Base-by-base conservation (phyloP, 2,113 vertebrate species). In the Vulpes vulpes region DNA sequence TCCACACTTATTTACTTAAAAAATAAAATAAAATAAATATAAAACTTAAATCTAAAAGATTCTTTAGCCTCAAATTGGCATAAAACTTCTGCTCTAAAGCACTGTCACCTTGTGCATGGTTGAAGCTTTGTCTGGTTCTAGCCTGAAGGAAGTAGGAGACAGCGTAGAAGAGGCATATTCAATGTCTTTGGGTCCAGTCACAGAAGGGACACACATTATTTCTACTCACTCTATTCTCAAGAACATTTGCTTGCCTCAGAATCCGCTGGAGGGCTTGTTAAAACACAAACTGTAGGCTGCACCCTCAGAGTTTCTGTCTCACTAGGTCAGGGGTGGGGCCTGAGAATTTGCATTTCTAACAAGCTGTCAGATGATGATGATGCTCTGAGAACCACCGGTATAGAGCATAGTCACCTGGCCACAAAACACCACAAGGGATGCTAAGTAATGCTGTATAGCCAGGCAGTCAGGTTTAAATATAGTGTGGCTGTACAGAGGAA, bases 201-300 rank as follows among this genome's bases (percentile, higher is more conserved):
- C 55, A 38, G 85, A 64, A 87, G 85, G 60, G 11, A 12, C 51
- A 90, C 23, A 12, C 19, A 55, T 76, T 62, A 82, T 93, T 96
- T 93, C 74, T 86, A 51, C 11, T 81, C 65, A 76, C 0, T 74
- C 74, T 25, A 55, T n/a, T 96, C 95, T 97, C 87, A 84, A 38
- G 55, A 83, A 90, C 78, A 88, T 92, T 38, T 89, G 35, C 4
- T 12, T 71, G 60, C n/a, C 59, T 93, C 53, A 35, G 23, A 92
- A 96, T 86, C 30, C 69, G 79, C 43, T 76, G 23, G 7, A 90
- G 16, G 62, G 25, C 59, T 94, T 89, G 17, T 85, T 95, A 94
- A 97, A 88, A 83, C 16, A 80, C 11, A 94, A 22, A 51, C 59
- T 78, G 20, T 15, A 2, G 22, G 32, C 2, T 15, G n/a, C 25